These are phyloP conservation scores for Pollenia amentaria DNA, from an alignment of 2,888 invertebrate genomes.

Conservation along the genomic window DNA sequence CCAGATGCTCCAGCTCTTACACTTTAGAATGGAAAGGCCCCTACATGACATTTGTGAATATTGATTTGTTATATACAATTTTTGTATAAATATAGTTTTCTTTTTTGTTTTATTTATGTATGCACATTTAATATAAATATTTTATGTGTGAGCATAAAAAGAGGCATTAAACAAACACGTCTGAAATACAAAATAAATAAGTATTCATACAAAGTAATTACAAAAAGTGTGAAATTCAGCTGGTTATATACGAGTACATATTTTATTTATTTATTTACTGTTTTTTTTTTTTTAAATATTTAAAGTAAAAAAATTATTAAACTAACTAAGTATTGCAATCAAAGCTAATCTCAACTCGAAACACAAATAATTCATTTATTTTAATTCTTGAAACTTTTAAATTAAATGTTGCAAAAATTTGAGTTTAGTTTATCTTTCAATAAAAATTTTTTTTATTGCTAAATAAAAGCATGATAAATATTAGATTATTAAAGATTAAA, in stretches of 20 bases:
- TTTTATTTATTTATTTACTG: constrained; percentile 21
- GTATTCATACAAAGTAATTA: constrained; percentile 17
- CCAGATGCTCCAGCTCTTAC: not conserved
- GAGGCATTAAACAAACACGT: constrained; percentile 46
- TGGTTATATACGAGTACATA: constrained; percentile 40
- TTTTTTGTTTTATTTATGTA: not conserved
- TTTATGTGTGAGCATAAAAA: constrained; percentile 40
- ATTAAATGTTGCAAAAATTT: constrained; percentile 1
- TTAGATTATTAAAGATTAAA: constrained; percentile 23
- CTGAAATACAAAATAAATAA: constrained; percentile 36
- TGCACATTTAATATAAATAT: constrained; percentile 44
- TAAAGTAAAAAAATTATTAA: not conserved
- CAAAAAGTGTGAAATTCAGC: constrained; percentile 65
- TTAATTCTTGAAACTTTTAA: constrained; percentile 3
- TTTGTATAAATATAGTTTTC: not conserved
- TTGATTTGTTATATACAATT: constrained; percentile 15
- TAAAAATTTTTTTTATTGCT: constrained; percentile 7
- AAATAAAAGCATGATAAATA: constrained; percentile 37
- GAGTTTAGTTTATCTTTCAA: not conserved
- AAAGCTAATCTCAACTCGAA: constrained; percentile 28
- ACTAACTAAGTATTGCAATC: constrained; percentile 22
- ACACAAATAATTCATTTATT: constrained; percentile 6
- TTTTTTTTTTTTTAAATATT: constrained; percentile 3
- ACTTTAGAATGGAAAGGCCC: not conserved
- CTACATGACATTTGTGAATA: not conserved